A percentile compares a stretch with the other conserved stretches of the same genome.
phyloP scores from a whole-genome alignment of 2,888 invertebrate species.

The Apomyelois bistriatella region DNA sequence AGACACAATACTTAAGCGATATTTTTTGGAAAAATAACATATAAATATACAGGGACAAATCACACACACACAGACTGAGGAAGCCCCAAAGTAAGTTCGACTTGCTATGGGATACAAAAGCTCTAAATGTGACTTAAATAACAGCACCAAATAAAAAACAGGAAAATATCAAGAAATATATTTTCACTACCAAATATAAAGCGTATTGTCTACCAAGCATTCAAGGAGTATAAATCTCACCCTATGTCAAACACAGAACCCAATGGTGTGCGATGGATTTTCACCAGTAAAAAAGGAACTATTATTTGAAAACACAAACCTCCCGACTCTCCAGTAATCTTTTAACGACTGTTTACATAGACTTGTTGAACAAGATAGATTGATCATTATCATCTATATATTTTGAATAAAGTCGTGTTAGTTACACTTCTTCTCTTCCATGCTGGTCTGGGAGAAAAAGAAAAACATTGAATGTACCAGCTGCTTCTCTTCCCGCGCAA shows the following conservation, averaged over 20 bases:
- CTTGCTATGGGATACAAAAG: too few relatives aligned
- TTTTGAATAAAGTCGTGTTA: too few relatives aligned
- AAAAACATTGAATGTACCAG: too few relatives aligned
- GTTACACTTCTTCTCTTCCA: too few relatives aligned
- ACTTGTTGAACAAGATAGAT: not conserved
- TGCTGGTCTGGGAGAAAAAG: too few relatives aligned
- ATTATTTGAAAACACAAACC: slow-evolving; percentile 22
- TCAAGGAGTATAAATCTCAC: slow-evolving; percentile 23
- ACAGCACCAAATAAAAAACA: not conserved
- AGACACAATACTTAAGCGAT: too few relatives aligned
- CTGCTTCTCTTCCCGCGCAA: too few relatives aligned
- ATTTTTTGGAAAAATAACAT: too few relatives aligned
- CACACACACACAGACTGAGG: too few relatives aligned
- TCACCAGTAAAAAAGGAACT: slow-evolving; percentile 16
- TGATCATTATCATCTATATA: too few relatives aligned
- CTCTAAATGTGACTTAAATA: not conserved
- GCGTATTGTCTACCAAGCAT: slow-evolving; percentile 23
- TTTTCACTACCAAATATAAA: slow-evolving; percentile 16
- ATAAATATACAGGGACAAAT: too few relatives aligned
- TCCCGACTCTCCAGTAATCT: slow-evolving; percentile 20
- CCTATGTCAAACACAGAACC: slow-evolving; percentile 17
- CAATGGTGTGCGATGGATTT: slow-evolving; percentile 13
- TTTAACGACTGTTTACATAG: slow-evolving; percentile 18
- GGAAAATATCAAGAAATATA: slow-evolving; percentile 9
- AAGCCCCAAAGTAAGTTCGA: too few relatives aligned